Percentiles rank a stretch among this genome's conserved stretches.
These are phyloP conservation scores for Galeruca laticollis DNA, from an alignment of 2,888 invertebrate genomes.

Conservation along the genomic window DNA sequence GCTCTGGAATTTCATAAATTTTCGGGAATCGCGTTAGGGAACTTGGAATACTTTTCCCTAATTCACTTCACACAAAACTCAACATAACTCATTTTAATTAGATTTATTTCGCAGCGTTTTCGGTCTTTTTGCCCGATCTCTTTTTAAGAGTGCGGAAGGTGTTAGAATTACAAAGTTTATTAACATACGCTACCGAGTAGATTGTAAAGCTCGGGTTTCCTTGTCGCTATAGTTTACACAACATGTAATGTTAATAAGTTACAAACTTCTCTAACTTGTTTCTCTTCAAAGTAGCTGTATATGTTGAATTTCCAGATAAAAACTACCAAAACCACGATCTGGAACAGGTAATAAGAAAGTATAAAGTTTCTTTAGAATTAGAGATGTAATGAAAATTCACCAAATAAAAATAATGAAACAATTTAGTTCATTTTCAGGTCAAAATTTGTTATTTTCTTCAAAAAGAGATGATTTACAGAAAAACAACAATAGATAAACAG, in stretches of 20 bases:
- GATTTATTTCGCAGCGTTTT: conserved; percentile 36
- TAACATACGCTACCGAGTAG: neutral
- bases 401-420: no score
- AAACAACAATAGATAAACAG: no score
- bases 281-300: neutral
- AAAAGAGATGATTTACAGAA: no score
- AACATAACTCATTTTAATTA: conserved; percentile 43
- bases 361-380: no score
- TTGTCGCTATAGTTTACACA: neutral
- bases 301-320: neutral
- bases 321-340: neutral
- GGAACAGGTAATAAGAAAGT: no score
- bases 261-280: neutral
- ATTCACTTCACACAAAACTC: conserved; percentile 45
- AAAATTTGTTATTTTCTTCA: no score
- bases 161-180: conserved; percentile 4
- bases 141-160: conserved; percentile 2
- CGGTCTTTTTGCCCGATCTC: conserved; percentile 8
- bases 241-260: neutral
- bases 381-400: no score
- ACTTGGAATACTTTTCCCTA: conserved; percentile 40
- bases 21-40: conserved; percentile 41
- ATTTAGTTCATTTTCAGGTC: no score
- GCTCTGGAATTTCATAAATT: conserved; percentile 45
- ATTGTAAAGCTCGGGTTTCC: conserved; percentile 10